Conservation (phyloP, 2,888 invertebrate genomes). For the Melangyna quadrimaculata region DNA sequence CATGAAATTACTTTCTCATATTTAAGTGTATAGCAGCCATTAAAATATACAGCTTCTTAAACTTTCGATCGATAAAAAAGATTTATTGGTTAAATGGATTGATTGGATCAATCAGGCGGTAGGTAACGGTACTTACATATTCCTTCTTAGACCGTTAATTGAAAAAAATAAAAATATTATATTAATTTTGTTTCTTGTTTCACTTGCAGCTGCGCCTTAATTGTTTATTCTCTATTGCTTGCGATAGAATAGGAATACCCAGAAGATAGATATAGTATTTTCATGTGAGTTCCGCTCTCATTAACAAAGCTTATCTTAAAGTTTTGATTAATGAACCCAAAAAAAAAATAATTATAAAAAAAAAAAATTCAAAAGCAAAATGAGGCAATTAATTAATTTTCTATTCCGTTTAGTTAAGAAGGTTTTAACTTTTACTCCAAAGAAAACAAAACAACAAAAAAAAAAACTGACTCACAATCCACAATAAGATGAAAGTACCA, state of each 20-base stretch:
- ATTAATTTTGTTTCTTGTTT: not conserved
- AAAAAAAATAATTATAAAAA: not conserved
- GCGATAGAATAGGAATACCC: not conserved
- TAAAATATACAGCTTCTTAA: slow-evolving; percentile 9
- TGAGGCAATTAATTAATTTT: slow-evolving; percentile 48
- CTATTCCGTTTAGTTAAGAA: slow-evolving; percentile 56
- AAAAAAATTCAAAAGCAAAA: slow-evolving; percentile 3
- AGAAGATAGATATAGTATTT: slow-evolving; percentile 4
- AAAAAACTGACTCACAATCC: not conserved
- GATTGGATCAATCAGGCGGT: not conserved
- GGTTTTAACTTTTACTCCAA: slow-evolving; percentile 32
- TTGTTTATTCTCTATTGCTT: not conserved
- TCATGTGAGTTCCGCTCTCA: slow-evolving; percentile 47
- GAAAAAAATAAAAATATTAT: not conserved
- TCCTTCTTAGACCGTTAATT: not conserved
- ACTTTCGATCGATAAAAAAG: slow-evolving; percentile 28
- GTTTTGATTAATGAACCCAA: slow-evolving; percentile 44
- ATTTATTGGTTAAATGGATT: slow-evolving; percentile 32
- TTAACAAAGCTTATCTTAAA: slow-evolving; percentile 11
- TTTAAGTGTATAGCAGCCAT: not conserved
- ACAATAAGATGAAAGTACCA: slow-evolving; percentile 7
- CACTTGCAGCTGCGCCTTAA: slow-evolving; percentile 17
- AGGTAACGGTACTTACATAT: not conserved
- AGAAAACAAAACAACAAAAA: not conserved
- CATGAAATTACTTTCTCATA: not conserved